phyloP scores from a whole-genome alignment of 2,113 vertebrate species.

The Cynoglossus semilaevis region DNA sequence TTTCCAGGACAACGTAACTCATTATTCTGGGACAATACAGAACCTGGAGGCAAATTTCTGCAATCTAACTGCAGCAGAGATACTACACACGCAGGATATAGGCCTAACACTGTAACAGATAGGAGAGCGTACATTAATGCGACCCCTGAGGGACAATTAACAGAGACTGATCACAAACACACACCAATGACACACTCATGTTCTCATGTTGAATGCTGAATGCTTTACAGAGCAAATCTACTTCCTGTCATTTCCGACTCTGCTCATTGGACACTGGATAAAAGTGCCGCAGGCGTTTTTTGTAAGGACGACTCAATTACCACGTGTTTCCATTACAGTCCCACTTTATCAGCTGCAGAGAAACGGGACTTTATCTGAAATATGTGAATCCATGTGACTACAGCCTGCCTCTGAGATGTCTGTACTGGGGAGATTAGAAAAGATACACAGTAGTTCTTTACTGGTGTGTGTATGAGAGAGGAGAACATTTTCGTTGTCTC shows the following conservation, averaged over 20 bases:
- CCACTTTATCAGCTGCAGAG: conserved; percentile 4
- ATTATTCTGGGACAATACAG: conserved; percentile 33
- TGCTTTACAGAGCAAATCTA: background rate
- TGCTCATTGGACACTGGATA: conserved; percentile 6
- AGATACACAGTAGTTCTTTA: background rate
- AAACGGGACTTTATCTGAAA: background rate
- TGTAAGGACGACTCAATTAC: conserved; percentile 22
- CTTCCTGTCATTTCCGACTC: conserved; percentile 13
- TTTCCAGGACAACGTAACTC: conserved; percentile 52
- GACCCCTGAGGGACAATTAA: background rate
- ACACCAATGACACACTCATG: background rate
- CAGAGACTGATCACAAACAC: background rate
- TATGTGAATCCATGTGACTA: background rate
- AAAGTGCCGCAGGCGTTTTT: conserved; percentile 16
- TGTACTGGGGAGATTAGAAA: background rate
- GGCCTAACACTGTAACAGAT: background rate
- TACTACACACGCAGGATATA: conserved; percentile 8
- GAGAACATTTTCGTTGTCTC: too few species aligned
- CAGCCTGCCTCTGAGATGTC: background rate
- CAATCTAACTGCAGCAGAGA: conserved; percentile 15
- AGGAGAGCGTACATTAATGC: conserved; percentile 6
- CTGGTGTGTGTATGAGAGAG: too few species aligned
- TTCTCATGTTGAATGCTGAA: background rate
- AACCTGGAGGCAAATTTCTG: conserved; percentile 30
- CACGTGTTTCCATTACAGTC: conserved; percentile 5